Conservation (phyloP, 1,140 invertebrate genomes). For the Yoshiicerus persimilis region DNA sequence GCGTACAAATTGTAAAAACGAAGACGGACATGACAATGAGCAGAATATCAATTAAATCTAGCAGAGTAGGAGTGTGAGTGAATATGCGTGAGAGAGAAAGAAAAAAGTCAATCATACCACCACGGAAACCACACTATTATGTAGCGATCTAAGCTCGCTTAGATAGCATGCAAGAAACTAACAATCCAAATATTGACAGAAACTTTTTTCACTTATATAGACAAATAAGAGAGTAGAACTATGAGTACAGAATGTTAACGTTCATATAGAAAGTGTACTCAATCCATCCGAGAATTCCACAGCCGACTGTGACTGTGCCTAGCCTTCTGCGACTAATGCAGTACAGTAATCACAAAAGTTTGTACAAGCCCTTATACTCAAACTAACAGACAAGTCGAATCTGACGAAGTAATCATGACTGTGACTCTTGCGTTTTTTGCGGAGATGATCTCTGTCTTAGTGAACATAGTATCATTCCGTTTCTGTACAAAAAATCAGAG, state of each 20-base stretch:
- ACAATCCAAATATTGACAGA: background rate
- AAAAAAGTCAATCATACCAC: background rate
- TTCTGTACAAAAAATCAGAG: background rate
- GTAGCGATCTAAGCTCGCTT: background rate
- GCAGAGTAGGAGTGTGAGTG: background rate
- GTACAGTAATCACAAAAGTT: background rate
- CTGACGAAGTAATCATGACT: background rate
- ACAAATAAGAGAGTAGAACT: background rate
- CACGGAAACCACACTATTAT: background rate
- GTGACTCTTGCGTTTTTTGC: background rate
- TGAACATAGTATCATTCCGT: background rate
- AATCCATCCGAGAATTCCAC: background rate
- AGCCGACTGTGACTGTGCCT: no score
- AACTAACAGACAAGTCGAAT: no score
- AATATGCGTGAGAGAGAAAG: background rate
- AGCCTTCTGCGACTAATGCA: no score
- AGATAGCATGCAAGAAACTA: background rate
- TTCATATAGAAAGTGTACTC: background rate
- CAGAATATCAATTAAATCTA: background rate
- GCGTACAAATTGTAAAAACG: background rate
- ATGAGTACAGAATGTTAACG: background rate
- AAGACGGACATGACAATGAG: background rate
- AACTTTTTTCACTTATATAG: background rate
- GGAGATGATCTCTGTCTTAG: background rate
- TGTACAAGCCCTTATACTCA: background rate